These are phyloP conservation scores for Apotomis turbidana DNA, from an alignment of 2,888 invertebrate genomes.

Conservation along the genomic window DNA sequence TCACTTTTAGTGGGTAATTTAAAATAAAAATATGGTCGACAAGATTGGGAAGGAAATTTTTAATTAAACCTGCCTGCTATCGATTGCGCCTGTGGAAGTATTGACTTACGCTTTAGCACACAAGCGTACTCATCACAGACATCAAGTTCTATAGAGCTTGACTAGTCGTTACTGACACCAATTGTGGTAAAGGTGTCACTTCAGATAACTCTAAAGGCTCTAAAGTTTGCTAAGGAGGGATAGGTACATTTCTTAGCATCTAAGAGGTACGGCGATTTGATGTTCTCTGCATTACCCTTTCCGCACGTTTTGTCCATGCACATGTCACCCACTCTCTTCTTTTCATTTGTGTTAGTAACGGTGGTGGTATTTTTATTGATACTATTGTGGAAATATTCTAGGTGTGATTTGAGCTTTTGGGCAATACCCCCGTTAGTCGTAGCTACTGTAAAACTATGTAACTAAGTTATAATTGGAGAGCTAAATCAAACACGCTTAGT, in stretches of 20 bases:
- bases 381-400: not conserved
- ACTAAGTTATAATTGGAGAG: not conserved
- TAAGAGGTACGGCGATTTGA: not conserved
- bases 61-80: not conserved
- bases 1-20: no score
- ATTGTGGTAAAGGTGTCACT: not conserved
- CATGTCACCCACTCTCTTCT: slow-evolving; percentile 7
- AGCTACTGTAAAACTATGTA: no score
- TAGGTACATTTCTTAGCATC: not conserved
- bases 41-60: not conserved
- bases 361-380: slow-evolving; percentile 17
- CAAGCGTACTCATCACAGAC: not conserved
- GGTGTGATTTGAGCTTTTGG: not conserved
- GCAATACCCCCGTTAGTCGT: no score
- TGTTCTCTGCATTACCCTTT: slow-evolving; percentile 10
- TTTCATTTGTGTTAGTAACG: slow-evolving; percentile 2
- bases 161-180: not conserved
- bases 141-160: not conserved
- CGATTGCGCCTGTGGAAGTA: not conserved
- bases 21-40: not conserved
- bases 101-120: not conserved
- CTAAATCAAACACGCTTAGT: not conserved
- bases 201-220: not conserved
- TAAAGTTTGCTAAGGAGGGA: not conserved
- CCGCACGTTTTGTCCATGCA: slow-evolving; percentile 19